Evolutionary conservation across 2,113 vertebrate genomes (phyloP).

Genomic region (Rynchops niger): DNA sequence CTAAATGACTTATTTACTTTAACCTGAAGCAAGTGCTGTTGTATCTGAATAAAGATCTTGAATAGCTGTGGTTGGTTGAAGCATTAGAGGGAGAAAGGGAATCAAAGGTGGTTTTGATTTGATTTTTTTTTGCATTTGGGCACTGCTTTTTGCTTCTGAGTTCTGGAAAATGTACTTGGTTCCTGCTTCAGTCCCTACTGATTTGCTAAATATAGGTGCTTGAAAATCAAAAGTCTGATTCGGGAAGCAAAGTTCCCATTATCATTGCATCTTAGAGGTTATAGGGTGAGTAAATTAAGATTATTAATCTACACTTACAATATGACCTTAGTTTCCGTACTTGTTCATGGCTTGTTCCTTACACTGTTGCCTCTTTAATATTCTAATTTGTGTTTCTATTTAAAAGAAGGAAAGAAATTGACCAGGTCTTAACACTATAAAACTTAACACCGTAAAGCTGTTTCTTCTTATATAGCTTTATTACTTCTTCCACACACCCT

Average conservation of each 20-base stretch:
- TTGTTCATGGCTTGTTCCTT: not conserved
- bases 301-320: not conserved
- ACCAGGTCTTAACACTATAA: not conserved
- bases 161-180: fast-evolving
- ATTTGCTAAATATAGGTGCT: not conserved
- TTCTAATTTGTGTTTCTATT: not conserved
- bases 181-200: not conserved
- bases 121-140: not conserved
- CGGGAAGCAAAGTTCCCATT: not conserved
- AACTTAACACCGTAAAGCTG: not conserved
- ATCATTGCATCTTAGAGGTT: not conserved
- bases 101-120: not conserved
- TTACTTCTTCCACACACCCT: not conserved
- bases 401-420: not conserved
- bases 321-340: not conserved
- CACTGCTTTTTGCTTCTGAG: not conserved
- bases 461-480: not conserved
- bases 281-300: not conserved
- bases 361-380: not conserved
- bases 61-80: not conserved
- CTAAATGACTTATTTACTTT: not conserved
- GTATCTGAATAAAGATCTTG: not conserved
- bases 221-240: not conserved
- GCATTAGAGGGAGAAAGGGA: not conserved
- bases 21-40: not conserved